Base-by-base conservation (phyloP, 53 echinoderm and acorn worm genomes). In the Holothuria scabra region DNA sequence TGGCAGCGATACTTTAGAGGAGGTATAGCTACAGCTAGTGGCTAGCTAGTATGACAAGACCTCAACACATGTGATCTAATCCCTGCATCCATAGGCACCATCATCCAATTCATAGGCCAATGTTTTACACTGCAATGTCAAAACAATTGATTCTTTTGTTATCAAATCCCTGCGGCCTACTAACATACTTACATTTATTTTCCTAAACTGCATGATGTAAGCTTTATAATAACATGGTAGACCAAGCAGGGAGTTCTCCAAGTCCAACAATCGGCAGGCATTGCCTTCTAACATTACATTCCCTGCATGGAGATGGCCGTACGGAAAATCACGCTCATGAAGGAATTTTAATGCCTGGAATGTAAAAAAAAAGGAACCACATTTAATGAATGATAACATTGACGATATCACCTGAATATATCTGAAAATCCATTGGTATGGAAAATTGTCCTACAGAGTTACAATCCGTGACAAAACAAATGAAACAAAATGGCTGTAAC, bases 261-360 rank as follows among this genome's bases (percentile, higher is more conserved):
- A 85, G 72, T 97, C 97, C 34, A 97, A 87, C 21, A 97, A 76
- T 41, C 97, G 41, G 30, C 97, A 97, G 7, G 93, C 84, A 59
- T 87, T 97, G 12, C 97, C 97, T 87, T 97, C 97, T 37, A 97
- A 79, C 85, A 97, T 91, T 13, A 97, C 85, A 63, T 97, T 97
- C 25, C 92, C 92, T 56, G 93, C 86, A 64, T 97, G 97, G 37
- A 97, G 88, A 59, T 97, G 97, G 60, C 96, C 97, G 74, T 97
- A 97, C 0, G 97, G 97, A 72, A 97, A 84, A 13, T 93, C 97
- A 82, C 94, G 93, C 80, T 97, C 97, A 23, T 96, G 93, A 0
- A 95, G 90, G 66, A 94, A 97, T 81, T 92, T 94, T 79, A 97
- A 70, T 12, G 90, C 93, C 94, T 95, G 60, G 12, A 52, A 58